These are phyloP conservation scores for Zaprionus bogoriensis DNA, from an alignment of 2,888 invertebrate genomes.

Conservation along the genomic window DNA sequence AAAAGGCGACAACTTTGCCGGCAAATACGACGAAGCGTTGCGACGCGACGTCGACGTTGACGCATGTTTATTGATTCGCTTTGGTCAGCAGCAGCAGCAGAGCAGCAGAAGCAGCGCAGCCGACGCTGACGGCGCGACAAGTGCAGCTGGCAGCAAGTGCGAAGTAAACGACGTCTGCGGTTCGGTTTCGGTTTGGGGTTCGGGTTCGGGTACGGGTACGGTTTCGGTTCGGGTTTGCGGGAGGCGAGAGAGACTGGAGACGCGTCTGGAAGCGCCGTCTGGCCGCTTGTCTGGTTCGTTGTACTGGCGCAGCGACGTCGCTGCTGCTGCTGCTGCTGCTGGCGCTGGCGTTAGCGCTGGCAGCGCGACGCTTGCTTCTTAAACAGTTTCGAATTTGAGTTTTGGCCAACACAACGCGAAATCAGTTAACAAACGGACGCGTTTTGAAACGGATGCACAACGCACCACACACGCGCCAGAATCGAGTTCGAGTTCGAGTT, in stretches of 20 bases:
- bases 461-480: constrained; percentile 10
- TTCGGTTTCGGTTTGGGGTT: no score
- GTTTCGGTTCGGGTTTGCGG: no score
- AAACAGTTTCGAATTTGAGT: constrained; percentile 73
- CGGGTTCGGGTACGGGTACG: neutral
- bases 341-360: constrained; percentile 11
- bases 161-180: constrained; percentile 31
- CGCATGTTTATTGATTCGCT: constrained; percentile 73
- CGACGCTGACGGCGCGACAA: constrained; percentile 31
- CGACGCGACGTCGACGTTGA: constrained; percentile 13
- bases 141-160: constrained; percentile 54
- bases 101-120: constrained; percentile 12
- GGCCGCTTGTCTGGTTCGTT: constrained; percentile 62
- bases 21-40: constrained; percentile 9
- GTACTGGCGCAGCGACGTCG: constrained; percentile 38
- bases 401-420: constrained; percentile 77
- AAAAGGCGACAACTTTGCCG: constrained; percentile 68
- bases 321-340: constrained; percentile 26
- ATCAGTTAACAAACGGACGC: constrained; percentile 81
- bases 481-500: neutral
- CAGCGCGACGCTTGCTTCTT: constrained; percentile 50
- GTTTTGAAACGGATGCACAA: constrained; percentile 78
- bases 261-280: constrained; percentile 32
- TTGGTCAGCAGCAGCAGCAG: constrained; percentile 52
- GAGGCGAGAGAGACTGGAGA: no score